Conservation (phyloP, 2,888 invertebrate species). For the Dolichomitus sp. region DNA sequence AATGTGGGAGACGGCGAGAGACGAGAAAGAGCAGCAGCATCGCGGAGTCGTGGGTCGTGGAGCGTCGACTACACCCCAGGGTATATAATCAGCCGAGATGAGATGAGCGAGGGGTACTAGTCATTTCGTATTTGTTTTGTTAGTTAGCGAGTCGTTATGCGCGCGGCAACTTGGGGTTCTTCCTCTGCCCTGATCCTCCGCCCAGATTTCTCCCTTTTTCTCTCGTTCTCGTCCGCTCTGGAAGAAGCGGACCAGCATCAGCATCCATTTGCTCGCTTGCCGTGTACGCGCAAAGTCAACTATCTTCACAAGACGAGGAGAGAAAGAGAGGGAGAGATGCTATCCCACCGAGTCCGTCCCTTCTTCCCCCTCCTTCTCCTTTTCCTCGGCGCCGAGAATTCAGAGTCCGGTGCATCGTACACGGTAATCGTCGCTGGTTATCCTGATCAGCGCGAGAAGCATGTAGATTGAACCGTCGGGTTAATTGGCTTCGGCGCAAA, state of each 20-base stretch:
- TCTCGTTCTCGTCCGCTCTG: slow-evolving; percentile 40
- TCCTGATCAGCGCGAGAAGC: slow-evolving; percentile 8
- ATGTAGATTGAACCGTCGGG: slow-evolving; percentile 46
- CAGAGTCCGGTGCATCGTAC: slow-evolving; percentile 27
- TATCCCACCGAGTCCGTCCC: neutral
- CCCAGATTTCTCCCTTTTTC: slow-evolving; percentile 63
- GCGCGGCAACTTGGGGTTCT: slow-evolving; percentile 61
- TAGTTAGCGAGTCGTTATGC: slow-evolving; percentile 83
- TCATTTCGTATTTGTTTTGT: slow-evolving; percentile 83
- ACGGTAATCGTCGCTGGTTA: slow-evolving; percentile 42
- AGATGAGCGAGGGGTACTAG: slow-evolving; percentile 75
- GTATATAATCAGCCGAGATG: slow-evolving; percentile 83
- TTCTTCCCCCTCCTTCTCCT: neutral
- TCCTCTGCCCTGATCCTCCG: slow-evolving; percentile 57
- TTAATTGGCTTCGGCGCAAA: slow-evolving; percentile 24
- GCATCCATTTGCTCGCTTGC: slow-evolving; percentile 18
- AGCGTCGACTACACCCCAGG: slow-evolving; percentile 74
- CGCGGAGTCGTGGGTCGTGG: slow-evolving; percentile 70
- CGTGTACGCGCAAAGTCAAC: slow-evolving; percentile 38
- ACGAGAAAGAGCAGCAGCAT: slow-evolving; percentile 41
- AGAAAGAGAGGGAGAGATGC: slow-evolving; percentile 10
- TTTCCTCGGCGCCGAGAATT: slow-evolving; percentile 26
- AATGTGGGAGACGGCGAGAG: slow-evolving; percentile 44
- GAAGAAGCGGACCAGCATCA: slow-evolving; percentile 21
- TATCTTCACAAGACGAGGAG: slow-evolving; percentile 2